A percentile compares a stretch with the other conserved stretches of the same genome.
phyloP scores from a whole-genome alignment of 2,113 vertebrate species.

The Mungos mungo region DNA sequence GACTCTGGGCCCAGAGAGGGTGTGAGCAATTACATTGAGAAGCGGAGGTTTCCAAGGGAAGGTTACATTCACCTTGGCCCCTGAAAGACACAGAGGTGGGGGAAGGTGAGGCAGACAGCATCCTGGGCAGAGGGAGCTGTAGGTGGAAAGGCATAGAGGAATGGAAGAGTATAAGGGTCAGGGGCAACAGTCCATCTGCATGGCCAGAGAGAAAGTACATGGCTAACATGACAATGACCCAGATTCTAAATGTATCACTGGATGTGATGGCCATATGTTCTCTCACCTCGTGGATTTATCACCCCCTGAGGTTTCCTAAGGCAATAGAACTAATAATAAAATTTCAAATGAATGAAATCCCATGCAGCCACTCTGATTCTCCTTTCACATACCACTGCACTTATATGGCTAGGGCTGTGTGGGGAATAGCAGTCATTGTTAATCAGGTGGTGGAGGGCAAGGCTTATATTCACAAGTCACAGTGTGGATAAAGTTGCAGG shows the following conservation, averaged over 20 bases:
- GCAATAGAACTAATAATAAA: constrained; percentile 18
- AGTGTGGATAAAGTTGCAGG: background rate
- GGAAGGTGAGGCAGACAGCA: background rate
- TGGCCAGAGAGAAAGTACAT: background rate
- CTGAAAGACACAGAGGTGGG: background rate
- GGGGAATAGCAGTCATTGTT: background rate
- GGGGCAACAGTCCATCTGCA: background rate
- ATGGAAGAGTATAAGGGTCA: background rate
- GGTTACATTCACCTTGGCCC: background rate
- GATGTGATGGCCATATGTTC: background rate
- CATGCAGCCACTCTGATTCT: background rate
- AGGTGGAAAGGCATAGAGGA: background rate
- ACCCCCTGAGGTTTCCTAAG: background rate
- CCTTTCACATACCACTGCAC: background rate
- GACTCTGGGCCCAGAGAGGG: background rate
- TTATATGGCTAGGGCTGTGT: background rate
- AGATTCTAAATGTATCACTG: background rate
- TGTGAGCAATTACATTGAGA: background rate
- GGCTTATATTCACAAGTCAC: background rate
- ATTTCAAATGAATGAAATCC: background rate
- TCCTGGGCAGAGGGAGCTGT: background rate
- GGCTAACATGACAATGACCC: background rate
- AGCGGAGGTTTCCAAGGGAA: background rate
- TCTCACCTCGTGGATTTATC: background rate
- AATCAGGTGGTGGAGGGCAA: background rate